Percentiles rank a stretch among this genome's conserved stretches.
phyloP scores from a whole-genome alignment of 37 sponge, comb jelly and placozoan genomes.

The Oopsacas minuta region DNA sequence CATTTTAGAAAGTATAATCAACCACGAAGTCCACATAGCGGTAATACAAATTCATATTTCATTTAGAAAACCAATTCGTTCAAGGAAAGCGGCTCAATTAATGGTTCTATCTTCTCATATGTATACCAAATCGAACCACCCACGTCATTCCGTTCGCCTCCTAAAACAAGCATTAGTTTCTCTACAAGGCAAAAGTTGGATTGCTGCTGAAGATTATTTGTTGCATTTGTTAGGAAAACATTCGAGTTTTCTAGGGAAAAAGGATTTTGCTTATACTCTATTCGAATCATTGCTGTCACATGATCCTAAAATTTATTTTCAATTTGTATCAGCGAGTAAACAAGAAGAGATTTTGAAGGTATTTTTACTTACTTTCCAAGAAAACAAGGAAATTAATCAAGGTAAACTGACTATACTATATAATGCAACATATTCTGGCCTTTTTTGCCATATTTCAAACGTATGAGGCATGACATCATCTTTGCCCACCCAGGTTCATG shows the following conservation, averaged over 20 bases:
- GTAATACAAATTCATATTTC: too few relatives aligned
- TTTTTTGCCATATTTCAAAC: too few relatives aligned
- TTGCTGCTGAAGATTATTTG: not conserved
- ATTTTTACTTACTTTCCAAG: not conserved
- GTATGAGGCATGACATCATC: too few relatives aligned
- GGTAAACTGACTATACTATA: too few relatives aligned
- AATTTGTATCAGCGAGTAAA: not conserved
- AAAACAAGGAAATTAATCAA: not conserved
- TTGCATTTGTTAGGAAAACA: not conserved
- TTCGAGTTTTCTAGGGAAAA: not conserved
- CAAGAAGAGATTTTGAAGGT: not conserved
- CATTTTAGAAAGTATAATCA: too few relatives aligned
- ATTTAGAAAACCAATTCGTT: not conserved
- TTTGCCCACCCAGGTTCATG: too few relatives aligned
- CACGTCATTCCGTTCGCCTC: not conserved
- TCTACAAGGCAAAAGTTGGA: not conserved
- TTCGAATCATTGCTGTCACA: not conserved
- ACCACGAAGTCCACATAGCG: too few relatives aligned
- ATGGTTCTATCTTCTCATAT: not conserved
- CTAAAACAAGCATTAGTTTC: not conserved
- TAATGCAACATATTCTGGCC: too few relatives aligned
- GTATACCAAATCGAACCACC: not conserved
- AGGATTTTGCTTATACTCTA: not conserved
- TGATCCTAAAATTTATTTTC: constrained; percentile 2
- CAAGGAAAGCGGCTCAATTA: not conserved